Conservation (phyloP, 2,113 vertebrate species). For the Pluvianellus socialis region DNA sequence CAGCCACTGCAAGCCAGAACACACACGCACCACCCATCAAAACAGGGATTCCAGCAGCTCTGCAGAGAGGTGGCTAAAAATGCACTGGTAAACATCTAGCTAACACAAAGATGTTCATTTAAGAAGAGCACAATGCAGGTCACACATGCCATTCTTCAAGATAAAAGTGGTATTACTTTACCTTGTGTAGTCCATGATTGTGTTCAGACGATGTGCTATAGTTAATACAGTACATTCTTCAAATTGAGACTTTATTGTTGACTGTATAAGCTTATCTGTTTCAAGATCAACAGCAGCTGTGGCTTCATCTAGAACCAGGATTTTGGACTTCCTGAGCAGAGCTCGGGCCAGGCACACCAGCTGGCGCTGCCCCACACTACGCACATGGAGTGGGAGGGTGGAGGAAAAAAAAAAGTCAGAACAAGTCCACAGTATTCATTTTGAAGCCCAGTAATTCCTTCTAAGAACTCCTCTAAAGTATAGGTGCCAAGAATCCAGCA, state of each 20-base stretch:
- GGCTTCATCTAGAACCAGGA: slow-evolving; percentile 94
- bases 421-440: background rate
- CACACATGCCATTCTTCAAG: background rate
- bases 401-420: background rate
- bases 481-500: background rate
- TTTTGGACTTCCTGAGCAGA: slow-evolving; percentile 91
- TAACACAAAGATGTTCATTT: background rate
- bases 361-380: slow-evolving; percentile 91
- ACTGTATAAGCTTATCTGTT: slow-evolving; percentile 93
- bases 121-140: background rate
- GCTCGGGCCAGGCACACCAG: slow-evolving; percentile 92
- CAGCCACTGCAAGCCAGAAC: background rate
- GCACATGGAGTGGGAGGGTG: background rate
- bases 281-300: slow-evolving; percentile 95
- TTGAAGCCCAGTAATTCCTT: background rate
- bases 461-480: background rate
- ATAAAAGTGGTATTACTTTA: slow-evolving; percentile 6
- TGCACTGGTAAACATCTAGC: background rate
- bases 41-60: background rate
- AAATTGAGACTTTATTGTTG: slow-evolving; percentile 91
- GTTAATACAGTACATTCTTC: slow-evolving; percentile 91
- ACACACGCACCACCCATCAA: background rate
- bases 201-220: slow-evolving; percentile 93
- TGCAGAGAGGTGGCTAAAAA: background rate
- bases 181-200: slow-evolving; percentile 95